Percentiles rank a stretch among this genome's conserved stretches.
phyloP scores from a whole-genome alignment of 2,797 vertebrate species.

The Distichodus sexfasciatus region DNA sequence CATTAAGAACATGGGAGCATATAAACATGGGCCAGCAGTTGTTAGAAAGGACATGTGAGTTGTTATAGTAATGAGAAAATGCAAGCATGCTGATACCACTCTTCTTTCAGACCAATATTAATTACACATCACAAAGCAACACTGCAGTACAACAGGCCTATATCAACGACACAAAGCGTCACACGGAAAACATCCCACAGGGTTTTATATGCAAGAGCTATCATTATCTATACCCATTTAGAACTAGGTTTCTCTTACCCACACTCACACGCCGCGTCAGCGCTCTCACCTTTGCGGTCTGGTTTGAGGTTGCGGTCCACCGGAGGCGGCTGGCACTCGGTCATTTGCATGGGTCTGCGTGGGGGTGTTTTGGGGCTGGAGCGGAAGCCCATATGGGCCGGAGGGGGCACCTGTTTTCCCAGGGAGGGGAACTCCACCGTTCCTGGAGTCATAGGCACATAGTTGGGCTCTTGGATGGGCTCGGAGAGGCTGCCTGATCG shows the following conservation, averaged over 20 bases:
- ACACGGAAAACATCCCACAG: constrained; percentile 27
- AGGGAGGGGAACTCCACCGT: constrained; percentile 93
- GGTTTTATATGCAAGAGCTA: constrained; percentile 20
- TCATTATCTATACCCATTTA: background rate
- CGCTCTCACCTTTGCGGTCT: constrained; percentile 95
- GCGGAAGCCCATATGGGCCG: constrained; percentile 97
- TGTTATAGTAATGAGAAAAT: background rate
- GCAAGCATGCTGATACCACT: background rate
- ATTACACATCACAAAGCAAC: constrained; percentile 21
- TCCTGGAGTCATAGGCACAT: constrained; percentile 97
- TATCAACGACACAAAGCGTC: background rate
- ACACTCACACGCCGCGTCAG: background rate
- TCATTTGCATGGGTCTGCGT: constrained; percentile 82
- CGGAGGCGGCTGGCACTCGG: constrained; percentile 92
- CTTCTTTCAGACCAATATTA: background rate
- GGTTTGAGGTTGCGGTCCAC: constrained; percentile 98
- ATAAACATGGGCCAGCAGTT: constrained; percentile 63
- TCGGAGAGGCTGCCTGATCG: constrained; percentile 90
- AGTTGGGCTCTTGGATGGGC: constrained; percentile 91
- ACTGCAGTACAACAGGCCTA: constrained; percentile 2
- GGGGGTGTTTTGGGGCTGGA: constrained; percentile 97
- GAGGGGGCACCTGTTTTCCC: constrained; percentile 97
- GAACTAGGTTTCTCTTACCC: background rate
- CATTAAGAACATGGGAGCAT: background rate
- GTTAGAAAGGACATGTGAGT: constrained; percentile 11